Base-by-base conservation (phyloP, 1,140 invertebrate genomes). In the Cylas formicarius region DNA sequence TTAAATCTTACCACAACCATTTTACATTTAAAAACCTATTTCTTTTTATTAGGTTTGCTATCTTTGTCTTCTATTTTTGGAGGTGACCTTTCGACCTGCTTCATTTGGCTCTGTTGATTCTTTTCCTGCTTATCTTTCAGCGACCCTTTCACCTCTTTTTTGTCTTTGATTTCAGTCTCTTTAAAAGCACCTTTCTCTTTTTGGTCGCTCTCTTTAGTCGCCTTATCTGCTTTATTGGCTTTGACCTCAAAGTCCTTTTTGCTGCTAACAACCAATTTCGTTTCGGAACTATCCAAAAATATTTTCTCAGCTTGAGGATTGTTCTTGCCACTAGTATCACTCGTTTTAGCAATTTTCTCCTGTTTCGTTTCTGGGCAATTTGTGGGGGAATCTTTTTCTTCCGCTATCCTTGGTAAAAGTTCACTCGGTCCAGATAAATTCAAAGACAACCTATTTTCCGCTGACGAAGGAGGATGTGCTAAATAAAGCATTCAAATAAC, bases 321-420 rank as follows among this genome's bases (percentile, higher is more conserved):
- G 8, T n/a, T 19, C 4, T 16, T 39, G 8, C 17, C 29, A 18
- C 26, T 8, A 11, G 16, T 18, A 11, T 26, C 7, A 17, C 18
- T 14, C n/a, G 14, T 39, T 39, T 13, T 5, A 27, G 18, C 11
- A 17, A 16, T 39, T 27, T 8, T 1, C 21, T 16, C 21, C 19
- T 27, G 16, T 3, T 50, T 50, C 9, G 21, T 16, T 28, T 50
- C 48, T 21, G 33, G 48, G 10, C 43, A 39, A 17, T 44, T 77
- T 0, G 84, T 87, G 0, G 84, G 84, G 9, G 84, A 86, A 65
- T 88, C 84, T 60, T 87, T 87, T 61, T 88, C 84, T 60, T 89
- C 86, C 0, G 86, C 84, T 51, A 84, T 85, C 42, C 82, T 69
- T 3, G 82, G 82, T 28, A 85, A 58, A 3, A 72, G 57, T 58